phyloP scores from a whole-genome alignment of 2,113 vertebrate species.

The Opisthocomus hoazin region DNA sequence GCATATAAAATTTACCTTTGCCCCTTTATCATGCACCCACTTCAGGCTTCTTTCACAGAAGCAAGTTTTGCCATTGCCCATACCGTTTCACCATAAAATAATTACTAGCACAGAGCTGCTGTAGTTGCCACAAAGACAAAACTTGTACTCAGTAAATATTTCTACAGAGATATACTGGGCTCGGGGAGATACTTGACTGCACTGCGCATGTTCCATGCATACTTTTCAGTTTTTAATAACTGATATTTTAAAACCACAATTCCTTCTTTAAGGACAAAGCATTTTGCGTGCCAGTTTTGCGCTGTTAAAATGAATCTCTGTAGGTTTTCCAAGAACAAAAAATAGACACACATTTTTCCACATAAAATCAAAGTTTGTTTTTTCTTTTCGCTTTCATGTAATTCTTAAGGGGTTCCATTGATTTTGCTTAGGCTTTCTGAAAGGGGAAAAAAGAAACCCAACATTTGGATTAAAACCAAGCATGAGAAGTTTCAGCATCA shows the following conservation, averaged over 20 bases:
- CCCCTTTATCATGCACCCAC: fast-evolving
- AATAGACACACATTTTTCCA: not conserved
- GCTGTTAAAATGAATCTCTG: not conserved
- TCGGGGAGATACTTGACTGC: not conserved
- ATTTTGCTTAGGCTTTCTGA: not conserved
- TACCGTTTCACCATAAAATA: fast-evolving
- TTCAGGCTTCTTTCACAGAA: not conserved
- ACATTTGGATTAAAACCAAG: not conserved
- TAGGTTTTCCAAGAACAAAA: slow-evolving; percentile 31
- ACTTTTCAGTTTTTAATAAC: not conserved
- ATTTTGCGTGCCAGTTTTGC: not conserved
- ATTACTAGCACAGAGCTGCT: not conserved
- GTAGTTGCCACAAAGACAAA: not conserved
- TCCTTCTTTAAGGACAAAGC: slow-evolving; percentile 37
- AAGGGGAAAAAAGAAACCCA: not conserved
- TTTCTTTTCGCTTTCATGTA: not conserved
- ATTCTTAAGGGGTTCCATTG: not conserved
- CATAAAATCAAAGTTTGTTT: slow-evolving; percentile 12
- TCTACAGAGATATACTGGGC: not conserved
- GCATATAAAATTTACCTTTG: not conserved
- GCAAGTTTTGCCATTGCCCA: fast-evolving
- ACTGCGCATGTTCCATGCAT: not conserved
- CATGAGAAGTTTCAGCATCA: not conserved
- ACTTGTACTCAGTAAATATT: not conserved
- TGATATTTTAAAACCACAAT: not conserved